Base-by-base conservation (phyloP, 2,797 vertebrate species). In the Anguilla marmorata region DNA sequence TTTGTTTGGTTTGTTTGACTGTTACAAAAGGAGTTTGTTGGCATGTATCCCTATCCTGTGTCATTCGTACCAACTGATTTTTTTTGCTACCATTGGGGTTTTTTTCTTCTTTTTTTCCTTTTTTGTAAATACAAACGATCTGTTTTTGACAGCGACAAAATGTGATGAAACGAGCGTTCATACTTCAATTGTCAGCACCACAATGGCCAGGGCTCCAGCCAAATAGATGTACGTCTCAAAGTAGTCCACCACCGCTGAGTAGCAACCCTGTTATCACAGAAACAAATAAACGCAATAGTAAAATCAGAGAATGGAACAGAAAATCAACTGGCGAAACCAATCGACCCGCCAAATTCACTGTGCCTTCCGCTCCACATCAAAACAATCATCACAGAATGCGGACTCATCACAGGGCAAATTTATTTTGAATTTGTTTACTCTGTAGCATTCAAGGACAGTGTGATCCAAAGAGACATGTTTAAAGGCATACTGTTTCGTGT, bases 211-310 rank as follows among this genome's bases (percentile, higher is more conserved):
- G 0, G 97, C 98, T 94, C 97, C 98, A 0, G 97, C 97, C 88
- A 98, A 96, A 91, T 99, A 99, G 92, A 99, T 98, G 1, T 98
- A 99, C 0, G 97, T 96, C 91, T 99, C 98, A 12, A 98, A 97
- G 94, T 97, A 96, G 88, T 98, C 98, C 66, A 99, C 96, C 89
- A 99, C 98, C 27, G 97, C 96, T 0, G 97, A 97, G 94, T 99
- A 99, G 90, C 98, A 99, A 85, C 98, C 98, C 98, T 99, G 93
- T 84, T 54, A 89, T 86, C 63, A 83, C 79, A 83, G 50, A 88
- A 52, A 63, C 1, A 83, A 76, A 76, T 7, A 79, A 45, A 54
- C 11, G 16, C 16, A 52, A n/a, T 24, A 56, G n/a, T 54, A 8
- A 41, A 45, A 27, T 56, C 50, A 80, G 19, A 0, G 14, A 80